Evolutionary conservation across 2,888 invertebrate species (phyloP).

Genomic region (Rhamphomyia laevipes): DNA sequence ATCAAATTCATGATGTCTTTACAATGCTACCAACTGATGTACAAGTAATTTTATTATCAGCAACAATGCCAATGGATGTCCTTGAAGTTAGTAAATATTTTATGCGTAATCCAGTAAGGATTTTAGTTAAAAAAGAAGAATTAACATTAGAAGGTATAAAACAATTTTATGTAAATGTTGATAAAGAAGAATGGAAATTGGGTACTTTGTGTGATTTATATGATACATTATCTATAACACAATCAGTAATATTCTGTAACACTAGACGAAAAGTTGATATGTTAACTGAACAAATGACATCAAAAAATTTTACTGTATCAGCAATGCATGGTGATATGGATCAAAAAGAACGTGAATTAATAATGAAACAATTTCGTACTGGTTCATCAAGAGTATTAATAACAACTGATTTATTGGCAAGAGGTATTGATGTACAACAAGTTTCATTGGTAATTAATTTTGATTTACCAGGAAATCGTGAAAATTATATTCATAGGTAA

Average conservation of each 20-base stretch:
- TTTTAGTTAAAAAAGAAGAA: conserved; percentile 97
- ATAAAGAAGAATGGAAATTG: conserved; percentile 86
- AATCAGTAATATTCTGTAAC: conserved; percentile 99
- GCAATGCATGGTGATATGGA: conserved; percentile 99
- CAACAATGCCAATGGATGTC: conserved; percentile 97
- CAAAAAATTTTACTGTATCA: conserved; percentile 93
- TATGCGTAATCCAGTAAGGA: conserved; percentile 93
- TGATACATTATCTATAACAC: conserved; percentile 96
- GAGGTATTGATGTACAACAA: conserved; percentile 99
- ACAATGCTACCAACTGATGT: conserved; percentile 82
- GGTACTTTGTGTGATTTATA: conserved; percentile 97
- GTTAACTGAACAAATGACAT: conserved; percentile 92
- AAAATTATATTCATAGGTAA: conserved; percentile 99
- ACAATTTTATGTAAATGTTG: conserved; percentile 93
- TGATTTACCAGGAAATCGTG: conserved; percentile 97
- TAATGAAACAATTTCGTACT: conserved; percentile 98
- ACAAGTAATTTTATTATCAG: conserved; percentile 90
- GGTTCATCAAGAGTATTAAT: conserved; percentile 97
- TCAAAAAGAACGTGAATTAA: conserved; percentile 93
- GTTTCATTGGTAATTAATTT: conserved; percentile 99
- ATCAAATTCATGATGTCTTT: conserved; percentile 99
- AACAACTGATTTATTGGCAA: conserved; percentile 95
- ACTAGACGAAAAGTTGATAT: conserved; percentile 98
- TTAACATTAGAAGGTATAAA: conserved; percentile 91
- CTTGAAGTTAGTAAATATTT: conserved; percentile 95